Conservation (phyloP, 2,888 invertebrate species). For the Octonoba sinensis region DNA sequence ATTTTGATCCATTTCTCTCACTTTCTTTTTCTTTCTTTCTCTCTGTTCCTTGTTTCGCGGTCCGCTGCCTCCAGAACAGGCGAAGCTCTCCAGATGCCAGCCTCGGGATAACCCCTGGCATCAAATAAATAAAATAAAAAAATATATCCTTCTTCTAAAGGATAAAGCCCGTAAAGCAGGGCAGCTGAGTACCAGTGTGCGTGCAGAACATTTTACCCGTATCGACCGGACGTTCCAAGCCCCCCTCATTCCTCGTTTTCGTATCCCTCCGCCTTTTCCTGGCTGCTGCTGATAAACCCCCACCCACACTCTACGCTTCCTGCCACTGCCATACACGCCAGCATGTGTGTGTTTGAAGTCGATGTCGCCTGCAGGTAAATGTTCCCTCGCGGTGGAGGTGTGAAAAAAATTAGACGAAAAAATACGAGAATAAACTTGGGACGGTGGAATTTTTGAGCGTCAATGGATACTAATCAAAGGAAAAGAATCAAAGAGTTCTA, state of each 20-base stretch:
- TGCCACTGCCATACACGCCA: constrained; percentile 6
- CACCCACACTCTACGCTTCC: constrained; percentile 10
- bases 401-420: constrained; percentile 1
- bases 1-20: constrained; percentile 53
- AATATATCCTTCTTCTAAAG: constrained; percentile 10
- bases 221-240: constrained; percentile 53
- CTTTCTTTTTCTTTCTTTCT: constrained; percentile 15
- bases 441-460: too few species aligned
- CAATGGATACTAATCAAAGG: too few species aligned
- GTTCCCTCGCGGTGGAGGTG: constrained; percentile 30
- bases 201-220: constrained; percentile 57
- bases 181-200: constrained; percentile 29
- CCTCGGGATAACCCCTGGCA: constrained; percentile 52
- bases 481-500: too few species aligned
- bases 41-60: constrained; percentile 61
- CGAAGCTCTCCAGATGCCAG: constrained; percentile 60
- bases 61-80: constrained; percentile 62
- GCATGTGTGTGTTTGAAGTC: constrained; percentile 42
- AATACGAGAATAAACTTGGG: too few species aligned
- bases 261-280: constrained; percentile 28
- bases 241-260: constrained; percentile 14
- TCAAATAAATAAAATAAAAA: constrained; percentile 20
- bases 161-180: constrained; percentile 56
- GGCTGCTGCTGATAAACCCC: constrained; percentile 61
- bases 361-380: constrained; percentile 60